Evolutionary conservation across 2,797 vertebrate genomes (phyloP).

Genomic region (Sibirionetta formosa): DNA sequence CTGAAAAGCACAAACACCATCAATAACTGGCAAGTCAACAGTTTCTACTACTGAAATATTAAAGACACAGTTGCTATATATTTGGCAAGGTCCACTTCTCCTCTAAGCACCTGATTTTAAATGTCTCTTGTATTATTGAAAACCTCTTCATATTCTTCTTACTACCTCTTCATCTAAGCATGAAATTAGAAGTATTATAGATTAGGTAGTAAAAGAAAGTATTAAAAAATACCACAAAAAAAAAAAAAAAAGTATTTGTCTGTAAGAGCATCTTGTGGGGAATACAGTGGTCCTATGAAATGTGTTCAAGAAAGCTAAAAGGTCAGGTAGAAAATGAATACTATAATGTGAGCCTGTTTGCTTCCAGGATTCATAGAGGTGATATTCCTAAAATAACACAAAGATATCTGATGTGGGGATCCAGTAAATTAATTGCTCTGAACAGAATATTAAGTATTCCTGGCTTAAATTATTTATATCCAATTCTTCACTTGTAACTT

Average conservation of each 20-base stretch:
- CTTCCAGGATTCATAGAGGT: not conserved
- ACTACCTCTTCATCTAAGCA: not conserved
- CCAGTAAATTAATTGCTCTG: fast-evolving
- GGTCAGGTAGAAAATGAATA: not conserved
- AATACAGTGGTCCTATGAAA: not conserved
- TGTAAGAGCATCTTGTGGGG: not conserved
- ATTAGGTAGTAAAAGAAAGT: not conserved
- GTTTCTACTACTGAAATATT: not conserved
- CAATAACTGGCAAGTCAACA: not conserved
- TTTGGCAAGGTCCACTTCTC: not conserved
- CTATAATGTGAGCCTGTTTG: not conserved
- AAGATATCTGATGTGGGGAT: not conserved
- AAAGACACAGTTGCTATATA: not conserved
- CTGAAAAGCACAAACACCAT: not conserved
- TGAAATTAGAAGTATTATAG: not conserved
- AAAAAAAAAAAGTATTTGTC: fast-evolving
- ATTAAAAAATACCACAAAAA: not conserved
- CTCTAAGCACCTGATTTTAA: not conserved
- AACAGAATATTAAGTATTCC: not conserved
- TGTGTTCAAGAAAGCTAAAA: not conserved
- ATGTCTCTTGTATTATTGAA: not conserved
- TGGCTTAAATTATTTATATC: not conserved
- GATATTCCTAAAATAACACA: not conserved
- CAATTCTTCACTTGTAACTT: not conserved
- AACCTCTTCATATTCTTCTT: not conserved